Base-by-base conservation (phyloP, 2,888 invertebrate genomes). In the Pseudeuparius sepicola region DNA sequence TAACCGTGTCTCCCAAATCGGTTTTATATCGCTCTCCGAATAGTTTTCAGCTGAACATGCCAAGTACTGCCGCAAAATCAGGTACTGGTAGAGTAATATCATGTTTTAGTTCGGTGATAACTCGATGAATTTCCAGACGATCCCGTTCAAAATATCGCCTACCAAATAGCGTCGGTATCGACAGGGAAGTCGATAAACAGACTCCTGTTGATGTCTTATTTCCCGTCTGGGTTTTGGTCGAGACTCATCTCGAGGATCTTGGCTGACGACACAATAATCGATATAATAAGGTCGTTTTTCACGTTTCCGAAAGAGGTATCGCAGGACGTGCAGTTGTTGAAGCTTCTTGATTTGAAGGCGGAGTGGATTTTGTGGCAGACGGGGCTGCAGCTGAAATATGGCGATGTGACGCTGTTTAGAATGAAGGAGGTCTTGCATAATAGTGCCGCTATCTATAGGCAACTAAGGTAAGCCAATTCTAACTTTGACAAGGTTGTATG, bases 141-240 rank as follows among this genome's bases (percentile, higher is more conserved):
- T 24, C 37, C 3, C 16, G 36, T 43, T 4, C 49, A 51, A 14
- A n/a, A n/a, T n/a, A n/a, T n/a, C n/a, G n/a, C n/a, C n/a, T 60
- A 60, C 37, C 52, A 56, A 39, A 40, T 62, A 9, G 52, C 51
- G 10, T 64, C 66, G 18, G 60, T 72, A 33, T 55, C 73, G 4
- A 68, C 70, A 4, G 71, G 70, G 33, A 69, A 69, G 26, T 66
- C 77, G 0, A 70, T 83, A 26, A 73, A 80, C 0, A 70, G 92
- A 1, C 67, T 96, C 34, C 67, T 98, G 9, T 71, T 97, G 6
- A 82, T 97, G 77, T 90, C 94, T 0, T 98, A 98, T 65, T 90
- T 97, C 57, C 98, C 98, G 1, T 85, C 89, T 44, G 97, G 97
- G 1, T 97, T 98, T 66, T 98, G 97, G 96, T 86, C 96, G 1